phyloP scores from a whole-genome alignment of 1,140 invertebrate genomes.

The Parapsyche elsis region DNA sequence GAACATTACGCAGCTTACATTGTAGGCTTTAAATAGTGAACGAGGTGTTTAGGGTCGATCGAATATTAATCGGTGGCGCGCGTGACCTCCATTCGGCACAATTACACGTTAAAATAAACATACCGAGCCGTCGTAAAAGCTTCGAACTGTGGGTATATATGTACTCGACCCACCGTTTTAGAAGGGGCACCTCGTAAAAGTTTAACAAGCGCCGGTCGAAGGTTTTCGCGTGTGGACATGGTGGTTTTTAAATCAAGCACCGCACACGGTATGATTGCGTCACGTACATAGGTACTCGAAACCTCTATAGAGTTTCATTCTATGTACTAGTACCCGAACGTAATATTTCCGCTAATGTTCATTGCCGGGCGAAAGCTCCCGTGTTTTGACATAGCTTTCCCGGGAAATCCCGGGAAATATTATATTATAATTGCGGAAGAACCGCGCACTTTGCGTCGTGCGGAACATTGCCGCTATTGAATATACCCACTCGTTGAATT shows the following conservation, averaged over 20 bases:
- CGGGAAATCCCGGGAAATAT: neutral
- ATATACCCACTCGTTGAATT: too few species aligned
- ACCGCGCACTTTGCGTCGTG: neutral
- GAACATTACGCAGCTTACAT: too few species aligned
- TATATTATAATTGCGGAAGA: neutral
- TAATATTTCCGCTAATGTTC: constrained; percentile 1
- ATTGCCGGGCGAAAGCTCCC: neutral
- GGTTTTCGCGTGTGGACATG: neutral
- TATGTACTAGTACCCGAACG: too few species aligned
- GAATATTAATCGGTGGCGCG: constrained; percentile 20
- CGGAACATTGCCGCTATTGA: neutral
- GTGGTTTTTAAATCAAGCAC: neutral
- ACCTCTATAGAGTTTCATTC: neutral
- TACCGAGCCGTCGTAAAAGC: neutral
- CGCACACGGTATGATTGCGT: neutral
- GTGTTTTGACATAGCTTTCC: neutral
- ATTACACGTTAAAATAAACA: constrained; percentile 22
- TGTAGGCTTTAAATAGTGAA: constrained; percentile 9
- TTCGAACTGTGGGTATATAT: neutral
- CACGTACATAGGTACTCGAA: neutral
- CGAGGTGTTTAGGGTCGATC: constrained; percentile 12
- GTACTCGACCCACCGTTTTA: neutral
- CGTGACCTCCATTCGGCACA: neutral
- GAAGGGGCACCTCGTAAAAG: too few species aligned
- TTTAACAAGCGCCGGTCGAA: neutral